Base-by-base conservation (phyloP, 92 coral and sea anemone genomes). In the Zoanthus gigantus region DNA sequence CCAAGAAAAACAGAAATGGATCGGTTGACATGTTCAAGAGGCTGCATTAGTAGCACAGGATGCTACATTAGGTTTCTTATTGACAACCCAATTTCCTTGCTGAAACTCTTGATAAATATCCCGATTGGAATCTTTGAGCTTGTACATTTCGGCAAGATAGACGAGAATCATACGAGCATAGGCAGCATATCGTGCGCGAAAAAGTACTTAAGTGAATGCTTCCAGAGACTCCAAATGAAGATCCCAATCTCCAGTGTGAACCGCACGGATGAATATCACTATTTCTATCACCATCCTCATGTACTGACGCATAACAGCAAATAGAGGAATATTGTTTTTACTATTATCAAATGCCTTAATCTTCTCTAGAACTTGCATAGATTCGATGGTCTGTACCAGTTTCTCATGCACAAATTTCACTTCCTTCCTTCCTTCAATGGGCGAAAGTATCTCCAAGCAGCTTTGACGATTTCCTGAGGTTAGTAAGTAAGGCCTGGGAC, bases 141-240 rank as follows among this genome's bases (percentile, higher is more conserved):
- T 45, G 56, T 88, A 58, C 94, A 92, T 84, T 67, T 92, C 94
- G 34, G 94, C 94, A 48, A 91, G 77, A 31, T 91, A 77, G 31
- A 91, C 34, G 13, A 91, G 94, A 23, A 88, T 91, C 94, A 91
- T 91, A 56, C 89, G 87, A 50, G 94, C 91, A 89, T 88, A 92
- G 86, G 88, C 32, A 92, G 10, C 86, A 71, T 78, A 71, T 88
- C 92, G 58, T 92, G 94, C 5, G 87, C 87, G 77, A 92, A 88
- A 87, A 92, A 85, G 23, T 23, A 23, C 23, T 23, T 23, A 23
- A 23, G 23, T 23, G 65, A 92, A 89, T 66, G 30, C 76, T 72
- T 85, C 88, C 29, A 92, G 74, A 37, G 92, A 52, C 72, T 78
- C 68, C 12, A 89, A 77, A 56, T 89, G 92, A 53, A 74, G 82